A percentile compares a stretch with the other conserved stretches of the same genome.
These are phyloP conservation scores for Myotis vivesi DNA, from an alignment of 2,797 vertebrate genomes.

Conservation along the genomic window DNA sequence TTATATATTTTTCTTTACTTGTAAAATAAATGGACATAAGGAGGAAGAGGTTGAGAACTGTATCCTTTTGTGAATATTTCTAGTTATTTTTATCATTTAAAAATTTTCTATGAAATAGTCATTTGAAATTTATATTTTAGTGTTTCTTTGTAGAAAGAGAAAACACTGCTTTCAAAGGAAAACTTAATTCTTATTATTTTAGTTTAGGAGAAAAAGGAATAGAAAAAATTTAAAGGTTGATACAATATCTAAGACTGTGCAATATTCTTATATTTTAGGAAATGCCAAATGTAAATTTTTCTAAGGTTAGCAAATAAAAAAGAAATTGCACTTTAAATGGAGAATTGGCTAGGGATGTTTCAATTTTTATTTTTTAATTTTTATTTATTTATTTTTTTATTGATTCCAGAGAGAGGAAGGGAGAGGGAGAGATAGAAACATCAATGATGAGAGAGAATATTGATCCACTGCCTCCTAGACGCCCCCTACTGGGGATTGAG, in stretches of 20 bases:
- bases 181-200: constrained; percentile 29
- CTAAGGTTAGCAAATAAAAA: background rate
- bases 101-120: background rate
- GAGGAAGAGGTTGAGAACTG: background rate
- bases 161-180: constrained; percentile 22
- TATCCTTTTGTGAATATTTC: constrained; percentile 24
- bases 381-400: background rate
- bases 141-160: background rate
- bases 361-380: background rate
- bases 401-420: background rate
- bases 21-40: background rate
- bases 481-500: no score
- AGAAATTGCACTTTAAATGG: background rate
- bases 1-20: background rate
- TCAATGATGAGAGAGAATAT: no score
- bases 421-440: no score
- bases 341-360: background rate
- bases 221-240: background rate
- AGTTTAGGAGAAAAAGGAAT: constrained; percentile 2
- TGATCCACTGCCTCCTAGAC: no score
- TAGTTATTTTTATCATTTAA: constrained; percentile 17
- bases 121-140: constrained; percentile 39
- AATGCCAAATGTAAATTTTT: constrained; percentile 41
- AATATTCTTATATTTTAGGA: constrained; percentile 33
- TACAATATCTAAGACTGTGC: background rate